A percentile compares a stretch with the other conserved stretches of the same genome.
Evolutionary conservation across 2,888 invertebrate genomes (phyloP).

Genomic region (Anagyrus pseudococci): DNA sequence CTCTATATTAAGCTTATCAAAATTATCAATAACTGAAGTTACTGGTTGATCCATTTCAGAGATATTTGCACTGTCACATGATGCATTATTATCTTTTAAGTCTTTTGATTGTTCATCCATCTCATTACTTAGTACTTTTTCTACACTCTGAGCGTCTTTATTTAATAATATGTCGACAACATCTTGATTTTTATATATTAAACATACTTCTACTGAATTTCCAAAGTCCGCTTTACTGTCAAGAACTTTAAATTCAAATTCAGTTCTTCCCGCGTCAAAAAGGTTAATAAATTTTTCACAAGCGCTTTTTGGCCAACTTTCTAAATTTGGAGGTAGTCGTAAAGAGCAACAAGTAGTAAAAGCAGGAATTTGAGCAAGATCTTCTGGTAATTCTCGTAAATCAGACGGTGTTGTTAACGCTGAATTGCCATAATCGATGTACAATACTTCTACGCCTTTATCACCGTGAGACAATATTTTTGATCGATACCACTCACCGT

Average conservation of each 20-base stretch:
- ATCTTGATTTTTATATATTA: conserved; percentile 69
- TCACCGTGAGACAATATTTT: conserved; percentile 67
- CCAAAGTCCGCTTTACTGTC: no score
- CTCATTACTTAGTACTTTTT: conserved; percentile 8
- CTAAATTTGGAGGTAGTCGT: conserved; percentile 66
- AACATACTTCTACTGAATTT: conserved; percentile 63
- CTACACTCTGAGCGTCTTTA: conserved; percentile 62
- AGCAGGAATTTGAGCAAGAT: conserved; percentile 67
- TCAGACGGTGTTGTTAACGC: conserved; percentile 63
- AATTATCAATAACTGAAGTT: background rate
- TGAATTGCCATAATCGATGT: conserved; percentile 75
- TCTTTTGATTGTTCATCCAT: background rate
- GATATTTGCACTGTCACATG: conserved; percentile 28
- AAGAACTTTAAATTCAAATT: conserved; percentile 73
- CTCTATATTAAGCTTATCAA: no score
- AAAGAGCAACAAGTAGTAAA: conserved; percentile 71
- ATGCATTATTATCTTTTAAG: background rate
- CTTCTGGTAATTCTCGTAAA: conserved; percentile 68
- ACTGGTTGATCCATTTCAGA: conserved; percentile 9
- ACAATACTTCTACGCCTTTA: conserved; percentile 69
- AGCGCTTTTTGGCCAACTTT: conserved; percentile 72
- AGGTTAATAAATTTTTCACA: conserved; percentile 72
- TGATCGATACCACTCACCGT: conserved; percentile 73
- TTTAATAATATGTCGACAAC: conserved; percentile 68
- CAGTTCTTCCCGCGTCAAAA: conserved; percentile 73